Conservation (phyloP, 2,888 invertebrate species). For the Stomorhina lunata region DNA sequence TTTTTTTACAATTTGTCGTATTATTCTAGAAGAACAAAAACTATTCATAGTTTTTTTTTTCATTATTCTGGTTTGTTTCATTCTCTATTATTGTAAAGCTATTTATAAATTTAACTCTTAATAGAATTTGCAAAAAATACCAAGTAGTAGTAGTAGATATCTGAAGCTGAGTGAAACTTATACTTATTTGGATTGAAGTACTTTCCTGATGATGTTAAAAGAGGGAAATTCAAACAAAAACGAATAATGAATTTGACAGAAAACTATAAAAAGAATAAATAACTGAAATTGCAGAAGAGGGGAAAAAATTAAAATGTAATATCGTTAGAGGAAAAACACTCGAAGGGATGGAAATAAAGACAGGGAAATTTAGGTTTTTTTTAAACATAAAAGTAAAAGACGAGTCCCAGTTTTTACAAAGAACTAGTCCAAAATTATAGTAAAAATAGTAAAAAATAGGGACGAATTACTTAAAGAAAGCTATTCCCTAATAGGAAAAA, state of each 20-base stretch:
- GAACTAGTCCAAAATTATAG: no score
- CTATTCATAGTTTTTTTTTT: not conserved
- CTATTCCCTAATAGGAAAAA: no score
- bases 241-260: constrained; percentile 19
- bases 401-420: no score
- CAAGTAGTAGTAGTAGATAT: no score
- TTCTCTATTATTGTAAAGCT: constrained; percentile 31
- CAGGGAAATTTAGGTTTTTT: no score
- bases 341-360: no score
- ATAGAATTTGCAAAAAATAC: constrained; percentile 39
- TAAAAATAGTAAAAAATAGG: no score
- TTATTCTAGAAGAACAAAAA: no score
- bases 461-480: no score
- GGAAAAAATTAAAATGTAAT: not conserved
- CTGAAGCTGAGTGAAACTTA: not conserved
- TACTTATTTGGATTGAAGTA: no score
- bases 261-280: not conserved
- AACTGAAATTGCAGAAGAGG: not conserved
- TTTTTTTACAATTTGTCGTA: constrained; percentile 21
- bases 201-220: not conserved
- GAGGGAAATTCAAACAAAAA: not conserved
- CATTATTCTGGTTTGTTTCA: constrained; percentile 2
- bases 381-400: no score
- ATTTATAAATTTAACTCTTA: constrained; percentile 60
- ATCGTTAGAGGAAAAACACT: no score